Evolutionary conservation across 2,888 invertebrate genomes (phyloP).

Genomic region (Orthonevra nobilis): DNA sequence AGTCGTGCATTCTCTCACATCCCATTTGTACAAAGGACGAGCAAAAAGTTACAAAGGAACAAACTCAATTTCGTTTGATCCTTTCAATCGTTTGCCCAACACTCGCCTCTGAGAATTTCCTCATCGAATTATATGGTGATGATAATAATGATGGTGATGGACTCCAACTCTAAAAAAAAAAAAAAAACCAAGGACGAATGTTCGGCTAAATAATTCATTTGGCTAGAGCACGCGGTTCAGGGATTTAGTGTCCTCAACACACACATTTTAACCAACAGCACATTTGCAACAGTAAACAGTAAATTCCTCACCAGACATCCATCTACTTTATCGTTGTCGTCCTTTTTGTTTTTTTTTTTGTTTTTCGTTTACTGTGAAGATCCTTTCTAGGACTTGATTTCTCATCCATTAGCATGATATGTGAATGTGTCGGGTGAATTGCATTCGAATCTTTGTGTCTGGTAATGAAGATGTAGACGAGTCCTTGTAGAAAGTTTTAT

Average conservation of each 20-base stretch:
- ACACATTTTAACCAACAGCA: conserved; percentile 15
- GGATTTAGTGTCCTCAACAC: conserved; percentile 43
- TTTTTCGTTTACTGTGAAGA: conserved; percentile 31
- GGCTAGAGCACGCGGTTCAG: conserved; percentile 49
- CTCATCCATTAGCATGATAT: conserved; percentile 52
- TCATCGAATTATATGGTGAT: conserved; percentile 62
- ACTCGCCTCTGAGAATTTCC: conserved; percentile 41
- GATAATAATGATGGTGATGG: conserved; percentile 54
- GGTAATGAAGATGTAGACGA: conserved; percentile 70
- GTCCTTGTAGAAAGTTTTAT: conserved; percentile 64
- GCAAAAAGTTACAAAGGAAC: conserved; percentile 32
- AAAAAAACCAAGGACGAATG: conserved; percentile 44
- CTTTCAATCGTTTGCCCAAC: conserved; percentile 15
- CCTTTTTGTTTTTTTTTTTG: conserved; percentile 34
- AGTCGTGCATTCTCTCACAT: conserved; percentile 1
- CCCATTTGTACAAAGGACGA: conserved; percentile 14
- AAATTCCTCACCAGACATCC: conserved; percentile 59
- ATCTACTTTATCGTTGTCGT: conserved; percentile 14
- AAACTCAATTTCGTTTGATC: conserved; percentile 60
- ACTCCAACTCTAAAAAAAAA: background rate
- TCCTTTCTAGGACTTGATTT: conserved; percentile 42
- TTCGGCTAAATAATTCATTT: conserved; percentile 61
- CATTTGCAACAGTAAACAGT: conserved; percentile 27
- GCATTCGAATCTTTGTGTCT: conserved; percentile 58
- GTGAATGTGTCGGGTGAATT: conserved; percentile 34